Conservation (phyloP, 2,113 vertebrate genomes). For the Megaceryle torquata region DNA sequence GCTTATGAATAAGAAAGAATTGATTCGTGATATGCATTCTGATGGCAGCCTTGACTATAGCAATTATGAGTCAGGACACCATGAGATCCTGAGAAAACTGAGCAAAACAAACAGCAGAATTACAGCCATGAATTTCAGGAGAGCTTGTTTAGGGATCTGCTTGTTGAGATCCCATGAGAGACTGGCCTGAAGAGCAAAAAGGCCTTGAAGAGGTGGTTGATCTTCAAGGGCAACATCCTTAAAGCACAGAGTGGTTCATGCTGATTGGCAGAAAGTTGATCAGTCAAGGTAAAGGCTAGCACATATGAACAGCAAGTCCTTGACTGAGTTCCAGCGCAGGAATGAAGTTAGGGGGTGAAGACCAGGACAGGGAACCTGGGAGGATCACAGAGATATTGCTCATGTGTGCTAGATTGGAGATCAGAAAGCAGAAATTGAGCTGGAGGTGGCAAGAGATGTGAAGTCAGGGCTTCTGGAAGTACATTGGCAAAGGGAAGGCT, state of each 20-base stretch:
- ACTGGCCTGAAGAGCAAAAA: background rate
- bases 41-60: background rate
- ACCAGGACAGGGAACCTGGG: background rate
- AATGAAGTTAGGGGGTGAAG: background rate
- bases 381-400: background rate
- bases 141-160: background rate
- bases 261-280: background rate
- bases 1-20: background rate
- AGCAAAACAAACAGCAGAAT: background rate
- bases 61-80: background rate
- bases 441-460: background rate
- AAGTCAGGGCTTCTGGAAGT: background rate
- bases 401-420: fast-evolving
- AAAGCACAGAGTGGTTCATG: background rate
- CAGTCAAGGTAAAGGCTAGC: background rate
- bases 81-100: background rate
- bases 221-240: background rate
- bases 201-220: background rate
- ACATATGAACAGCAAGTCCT: background rate
- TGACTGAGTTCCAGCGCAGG: background rate
- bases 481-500: background rate
- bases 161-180: background rate
- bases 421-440: background rate
- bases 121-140: background rate
- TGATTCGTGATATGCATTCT: background rate